Conservation (phyloP, 2,888 invertebrate species). For the Folsomia manolachei region DNA sequence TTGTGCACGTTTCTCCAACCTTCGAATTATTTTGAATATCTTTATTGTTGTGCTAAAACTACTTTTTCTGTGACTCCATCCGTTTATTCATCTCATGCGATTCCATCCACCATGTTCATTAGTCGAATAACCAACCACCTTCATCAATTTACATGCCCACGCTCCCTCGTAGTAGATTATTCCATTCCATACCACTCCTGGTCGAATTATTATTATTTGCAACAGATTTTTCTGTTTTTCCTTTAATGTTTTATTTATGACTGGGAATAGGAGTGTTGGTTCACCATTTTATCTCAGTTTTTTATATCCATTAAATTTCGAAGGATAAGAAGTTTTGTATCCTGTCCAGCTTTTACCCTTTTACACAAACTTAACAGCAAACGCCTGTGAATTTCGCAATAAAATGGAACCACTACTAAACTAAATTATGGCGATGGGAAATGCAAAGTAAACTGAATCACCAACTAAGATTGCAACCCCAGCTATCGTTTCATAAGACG, state of each 20-base stretch:
- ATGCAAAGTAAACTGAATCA: neutral
- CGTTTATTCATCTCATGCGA: neutral
- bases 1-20: neutral
- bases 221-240: conserved; percentile 20
- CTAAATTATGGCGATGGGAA: no score
- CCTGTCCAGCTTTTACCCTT: neutral
- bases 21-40: neutral
- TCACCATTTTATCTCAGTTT: neutral
- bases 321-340: neutral
- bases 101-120: neutral
- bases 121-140: neutral
- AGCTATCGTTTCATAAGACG: no score
- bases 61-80: neutral
- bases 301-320: neutral
- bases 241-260: conserved; percentile 25
- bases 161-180: neutral
- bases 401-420: neutral
- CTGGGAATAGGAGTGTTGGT: neutral
- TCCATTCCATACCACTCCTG: neutral
- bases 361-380: neutral
- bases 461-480: no score
- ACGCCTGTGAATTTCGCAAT: no score
- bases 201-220: neutral
- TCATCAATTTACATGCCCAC: neutral
- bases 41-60: conserved; percentile 4